Conservation (phyloP, 2,888 invertebrate genomes). For the Andrena bucephala region DNA sequence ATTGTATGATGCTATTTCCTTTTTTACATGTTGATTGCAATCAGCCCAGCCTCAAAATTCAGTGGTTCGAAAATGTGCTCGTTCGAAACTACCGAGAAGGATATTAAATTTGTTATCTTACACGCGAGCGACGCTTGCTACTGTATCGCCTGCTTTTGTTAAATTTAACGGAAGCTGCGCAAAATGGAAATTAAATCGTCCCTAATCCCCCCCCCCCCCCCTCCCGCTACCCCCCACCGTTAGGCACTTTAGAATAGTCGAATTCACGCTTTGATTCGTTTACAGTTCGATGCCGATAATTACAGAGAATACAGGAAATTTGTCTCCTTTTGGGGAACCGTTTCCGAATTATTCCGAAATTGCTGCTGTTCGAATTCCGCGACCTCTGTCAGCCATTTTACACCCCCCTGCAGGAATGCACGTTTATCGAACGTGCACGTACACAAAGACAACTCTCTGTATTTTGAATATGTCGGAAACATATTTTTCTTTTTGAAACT, state of each 20-base stretch:
- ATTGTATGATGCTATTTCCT: too few species aligned
- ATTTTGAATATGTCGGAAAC: neutral
- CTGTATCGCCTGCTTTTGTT: neutral
- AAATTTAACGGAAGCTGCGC: neutral
- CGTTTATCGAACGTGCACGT: neutral
- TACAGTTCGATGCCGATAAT: constrained; percentile 13
- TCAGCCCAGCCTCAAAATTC: neutral
- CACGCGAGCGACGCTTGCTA: neutral
- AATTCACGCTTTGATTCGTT: constrained; percentile 13
- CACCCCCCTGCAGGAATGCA: neutral
- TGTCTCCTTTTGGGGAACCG: neutral
- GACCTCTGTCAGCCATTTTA: neutral
- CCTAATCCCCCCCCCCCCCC: neutral
- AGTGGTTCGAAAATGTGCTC: neutral
- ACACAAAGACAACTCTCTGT: neutral
- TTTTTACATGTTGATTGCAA: too few species aligned
- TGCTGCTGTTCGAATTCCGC: neutral
- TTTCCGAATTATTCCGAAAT: constrained; percentile 12
- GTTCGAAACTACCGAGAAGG: neutral
- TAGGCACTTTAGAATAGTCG: neutral
- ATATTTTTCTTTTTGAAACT: too few species aligned
- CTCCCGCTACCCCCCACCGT: too few species aligned
- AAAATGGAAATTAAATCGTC: constrained; percentile 6
- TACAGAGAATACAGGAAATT: constrained; percentile 7
- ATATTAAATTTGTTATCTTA: neutral